Evolutionary conservation across 1,140 invertebrate species (phyloP), one percentile per base, ranked within the genome.

Genomic region (Dendrolimus kikuchii): DNA sequence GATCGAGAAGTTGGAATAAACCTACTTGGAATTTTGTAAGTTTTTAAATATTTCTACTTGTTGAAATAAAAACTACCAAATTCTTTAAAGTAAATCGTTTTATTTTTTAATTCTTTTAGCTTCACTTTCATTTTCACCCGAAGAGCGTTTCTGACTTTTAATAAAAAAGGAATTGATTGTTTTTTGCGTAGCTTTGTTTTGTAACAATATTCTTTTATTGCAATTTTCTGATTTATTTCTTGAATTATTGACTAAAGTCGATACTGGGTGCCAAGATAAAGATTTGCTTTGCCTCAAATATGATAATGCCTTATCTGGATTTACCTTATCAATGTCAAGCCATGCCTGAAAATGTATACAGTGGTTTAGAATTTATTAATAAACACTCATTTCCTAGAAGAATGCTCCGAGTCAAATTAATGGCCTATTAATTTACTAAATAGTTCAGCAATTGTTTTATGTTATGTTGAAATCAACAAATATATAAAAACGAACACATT

Each of bases 161-260:
- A 38, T 44, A 57, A 87, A 81, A 71, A 78, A 88, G 6, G 68
- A 46, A 60, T 66, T 80, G 58, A 88, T 60, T 40, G 77, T 63
- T 68, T 77, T 83, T 63, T 84, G 77, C 45, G 59, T 55, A 50
- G 53, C 48, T 51, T 63, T 74, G 7, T 77, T 77, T 69, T 68
- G 66, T 40, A 59, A 38, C 48, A 63, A 57, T 40, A 88, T 64
- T 5, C 89, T 90, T 64, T 91, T 90, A 57, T 92, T 91, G 62
- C 93, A 94, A 53, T 92, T 86, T n/a, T 83, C 68, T 53, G 89
- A 89, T 80, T 95, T 93, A 73, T 94, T 90, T 43, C 89, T 80
- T 1, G 92, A 91, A 73, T 93, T 94, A 71, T 95, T 95, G 0
- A 96, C 94, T 49, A 84, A 55, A 49, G 87, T 90, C 2, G 92